Conservation (phyloP, 2,797 vertebrate genomes). For the Pampus argenteus region DNA sequence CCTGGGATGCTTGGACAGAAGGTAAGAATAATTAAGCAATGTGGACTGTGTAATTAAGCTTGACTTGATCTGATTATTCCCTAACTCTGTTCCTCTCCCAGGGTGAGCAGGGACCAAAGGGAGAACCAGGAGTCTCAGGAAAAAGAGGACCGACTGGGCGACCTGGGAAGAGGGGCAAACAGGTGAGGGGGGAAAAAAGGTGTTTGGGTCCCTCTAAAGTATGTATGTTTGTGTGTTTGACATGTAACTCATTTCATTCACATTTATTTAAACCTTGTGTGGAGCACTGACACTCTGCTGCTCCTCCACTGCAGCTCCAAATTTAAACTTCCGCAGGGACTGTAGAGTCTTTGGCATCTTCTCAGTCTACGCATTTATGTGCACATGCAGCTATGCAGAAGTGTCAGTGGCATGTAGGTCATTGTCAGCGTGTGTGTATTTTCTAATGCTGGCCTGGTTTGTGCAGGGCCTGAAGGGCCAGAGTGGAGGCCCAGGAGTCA, state of each 20-base stretch:
- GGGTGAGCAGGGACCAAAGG: constrained; percentile 95
- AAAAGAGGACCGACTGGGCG: constrained; percentile 93
- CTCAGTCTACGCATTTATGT: constrained; percentile 1
- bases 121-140: constrained; percentile 88
- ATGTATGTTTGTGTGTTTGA: neutral
- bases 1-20: constrained; percentile 96
- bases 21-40: constrained; percentile 71
- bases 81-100: constrained; percentile 56
- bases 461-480: constrained; percentile 91
- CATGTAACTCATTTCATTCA: neutral
- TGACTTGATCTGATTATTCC: constrained; percentile 4
- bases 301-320: constrained; percentile 20
- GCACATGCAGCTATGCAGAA: constrained; percentile 26
- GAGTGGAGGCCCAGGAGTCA: constrained; percentile 82
- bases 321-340: constrained; percentile 23
- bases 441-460: constrained; percentile 38
- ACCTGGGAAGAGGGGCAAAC: constrained; percentile 95
- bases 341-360: constrained; percentile 2
- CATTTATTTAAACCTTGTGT: neutral
- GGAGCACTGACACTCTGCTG: neutral
- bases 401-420: constrained; percentile 24
- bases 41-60: neutral
- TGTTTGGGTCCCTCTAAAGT: neutral
- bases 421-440: constrained; percentile 23
- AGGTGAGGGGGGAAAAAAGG: constrained; percentile 75